phyloP scores from a whole-genome alignment of 2,797 vertebrate species.

The Adrianichthys oophorus region DNA sequence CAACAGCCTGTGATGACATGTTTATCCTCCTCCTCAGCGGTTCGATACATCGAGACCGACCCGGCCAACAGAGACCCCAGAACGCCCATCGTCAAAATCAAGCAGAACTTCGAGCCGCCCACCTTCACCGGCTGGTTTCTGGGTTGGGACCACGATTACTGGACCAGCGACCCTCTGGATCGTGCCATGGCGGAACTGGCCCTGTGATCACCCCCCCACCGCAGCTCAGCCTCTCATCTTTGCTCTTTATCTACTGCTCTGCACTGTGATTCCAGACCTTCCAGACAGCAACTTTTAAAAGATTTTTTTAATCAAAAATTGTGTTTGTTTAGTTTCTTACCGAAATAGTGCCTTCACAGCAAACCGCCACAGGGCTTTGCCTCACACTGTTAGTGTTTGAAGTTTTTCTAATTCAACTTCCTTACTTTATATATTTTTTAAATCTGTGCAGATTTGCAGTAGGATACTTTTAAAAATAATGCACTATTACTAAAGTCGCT shows the following conservation, averaged over 20 bases:
- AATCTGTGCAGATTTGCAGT: slow-evolving; percentile 11
- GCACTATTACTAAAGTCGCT: slow-evolving; percentile 29
- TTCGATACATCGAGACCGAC: slow-evolving; percentile 90
- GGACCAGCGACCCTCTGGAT: slow-evolving; percentile 89
- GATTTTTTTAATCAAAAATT: neutral
- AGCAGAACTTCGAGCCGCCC: slow-evolving; percentile 91
- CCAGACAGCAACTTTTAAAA: slow-evolving; percentile 4
- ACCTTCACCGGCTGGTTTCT: slow-evolving; percentile 98
- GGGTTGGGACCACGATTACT: slow-evolving; percentile 94
- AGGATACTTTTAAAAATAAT: slow-evolving; percentile 8
- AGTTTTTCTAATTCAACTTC: slow-evolving; percentile 25
- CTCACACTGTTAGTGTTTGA: slow-evolving; percentile 32
- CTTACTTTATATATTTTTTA: slow-evolving; percentile 17
- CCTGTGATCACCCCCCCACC: slow-evolving; percentile 63
- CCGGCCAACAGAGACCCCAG: slow-evolving; percentile 87
- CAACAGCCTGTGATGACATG: no score
- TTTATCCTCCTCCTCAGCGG: slow-evolving; percentile 70
- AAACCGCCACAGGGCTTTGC: slow-evolving; percentile 20
- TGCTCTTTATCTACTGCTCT: slow-evolving; percentile 30
- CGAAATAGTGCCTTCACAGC: slow-evolving; percentile 36
- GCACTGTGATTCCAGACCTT: slow-evolving; percentile 32
- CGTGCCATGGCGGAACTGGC: slow-evolving; percentile 88
- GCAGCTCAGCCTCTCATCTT: neutral
- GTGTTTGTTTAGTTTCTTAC: slow-evolving; percentile 14
- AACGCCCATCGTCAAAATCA: slow-evolving; percentile 87